phyloP scores from a whole-genome alignment of 2,797 vertebrate genomes.

The Bufotes viridis region DNA sequence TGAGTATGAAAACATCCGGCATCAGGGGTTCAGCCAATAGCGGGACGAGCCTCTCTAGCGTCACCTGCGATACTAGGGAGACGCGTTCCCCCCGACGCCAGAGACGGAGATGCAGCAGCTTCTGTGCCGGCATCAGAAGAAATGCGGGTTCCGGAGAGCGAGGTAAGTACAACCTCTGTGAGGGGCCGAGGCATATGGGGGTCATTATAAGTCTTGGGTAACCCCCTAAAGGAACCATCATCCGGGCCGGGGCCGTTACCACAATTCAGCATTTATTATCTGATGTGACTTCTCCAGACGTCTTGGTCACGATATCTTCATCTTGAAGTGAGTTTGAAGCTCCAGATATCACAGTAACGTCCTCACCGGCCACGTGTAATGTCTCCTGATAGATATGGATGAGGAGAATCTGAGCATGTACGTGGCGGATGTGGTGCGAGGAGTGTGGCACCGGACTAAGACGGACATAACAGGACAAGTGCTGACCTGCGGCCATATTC shows the following conservation, averaged over 20 bases:
- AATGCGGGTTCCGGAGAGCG: too few species aligned
- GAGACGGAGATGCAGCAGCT: too few species aligned
- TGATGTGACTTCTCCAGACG: background rate
- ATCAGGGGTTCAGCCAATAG: too few species aligned
- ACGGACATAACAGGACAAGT: background rate
- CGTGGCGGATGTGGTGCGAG: background rate
- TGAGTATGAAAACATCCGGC: too few species aligned
- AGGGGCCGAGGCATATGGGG: background rate
- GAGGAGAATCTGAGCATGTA: slow-evolving; percentile 21
- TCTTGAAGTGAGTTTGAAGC: background rate
- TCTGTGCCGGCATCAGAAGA: too few species aligned
- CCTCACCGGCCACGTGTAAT: background rate
- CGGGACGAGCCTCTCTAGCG: too few species aligned
- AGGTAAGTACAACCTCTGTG: background rate
- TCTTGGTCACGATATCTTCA: background rate
- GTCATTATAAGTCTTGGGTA: too few species aligned
- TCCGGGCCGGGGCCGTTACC: background rate
- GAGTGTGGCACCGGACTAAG: background rate
- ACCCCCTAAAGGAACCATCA: too few species aligned
- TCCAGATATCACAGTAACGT: too few species aligned
- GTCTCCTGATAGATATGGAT: slow-evolving; percentile 44
- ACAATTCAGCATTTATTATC: too few species aligned
- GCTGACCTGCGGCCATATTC: background rate
- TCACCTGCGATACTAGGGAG: too few species aligned
- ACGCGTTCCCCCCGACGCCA: too few species aligned